Percentiles rank a stretch among this genome's conserved stretches.
Evolutionary conservation across 2,113 vertebrate genomes (phyloP).

Genomic region (Panthera uncia): DNA sequence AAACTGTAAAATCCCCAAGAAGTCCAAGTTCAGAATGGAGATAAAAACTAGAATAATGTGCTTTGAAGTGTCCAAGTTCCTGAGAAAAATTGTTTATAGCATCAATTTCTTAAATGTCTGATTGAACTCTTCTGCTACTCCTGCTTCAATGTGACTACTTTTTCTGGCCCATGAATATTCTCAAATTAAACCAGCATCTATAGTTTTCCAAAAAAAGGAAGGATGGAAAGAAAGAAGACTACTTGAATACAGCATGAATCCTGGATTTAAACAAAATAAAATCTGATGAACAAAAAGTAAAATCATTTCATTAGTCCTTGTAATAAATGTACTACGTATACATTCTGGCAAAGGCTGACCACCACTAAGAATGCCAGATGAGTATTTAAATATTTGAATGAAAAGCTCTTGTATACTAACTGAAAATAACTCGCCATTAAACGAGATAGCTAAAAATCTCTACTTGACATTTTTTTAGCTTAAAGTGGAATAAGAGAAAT

Average conservation of each 20-base stretch:
- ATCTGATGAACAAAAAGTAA: neutral
- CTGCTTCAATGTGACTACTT: neutral
- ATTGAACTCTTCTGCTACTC: neutral
- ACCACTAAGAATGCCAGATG: neutral
- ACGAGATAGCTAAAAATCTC: neutral
- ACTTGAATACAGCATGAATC: neutral
- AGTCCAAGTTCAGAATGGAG: conserved; percentile 22
- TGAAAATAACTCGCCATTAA: neutral
- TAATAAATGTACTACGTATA: neutral
- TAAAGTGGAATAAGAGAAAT: neutral
- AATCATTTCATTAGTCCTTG: neutral
- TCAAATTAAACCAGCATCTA: neutral
- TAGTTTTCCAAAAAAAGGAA: neutral
- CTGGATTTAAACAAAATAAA: neutral
- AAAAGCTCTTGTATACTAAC: neutral
- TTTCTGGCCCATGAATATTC: neutral
- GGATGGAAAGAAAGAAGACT: neutral
- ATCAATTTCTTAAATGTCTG: neutral
- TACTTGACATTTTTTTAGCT: neutral
- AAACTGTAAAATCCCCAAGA: neutral
- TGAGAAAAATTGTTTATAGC: neutral
- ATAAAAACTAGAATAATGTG: neutral
- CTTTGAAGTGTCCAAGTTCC: neutral
- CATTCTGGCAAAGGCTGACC: neutral
- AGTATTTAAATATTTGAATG: neutral